A percentile compares a stretch with the other conserved stretches of the same genome.
These are phyloP conservation scores for Chlorospingus flavigularis DNA, from an alignment of 2,797 vertebrate genomes.

Conservation along the genomic window DNA sequence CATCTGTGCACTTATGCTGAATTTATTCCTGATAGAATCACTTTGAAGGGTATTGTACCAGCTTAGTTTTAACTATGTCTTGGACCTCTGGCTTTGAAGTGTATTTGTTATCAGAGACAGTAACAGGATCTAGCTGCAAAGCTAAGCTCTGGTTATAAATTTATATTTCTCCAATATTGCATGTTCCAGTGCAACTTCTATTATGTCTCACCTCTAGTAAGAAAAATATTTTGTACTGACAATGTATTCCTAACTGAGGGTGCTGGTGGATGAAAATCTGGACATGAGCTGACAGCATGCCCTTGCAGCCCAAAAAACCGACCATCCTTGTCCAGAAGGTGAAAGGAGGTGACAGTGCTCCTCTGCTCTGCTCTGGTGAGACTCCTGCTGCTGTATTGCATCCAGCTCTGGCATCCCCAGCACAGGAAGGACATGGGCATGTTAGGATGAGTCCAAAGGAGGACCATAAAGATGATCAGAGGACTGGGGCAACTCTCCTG, in stretches of 20 bases:
- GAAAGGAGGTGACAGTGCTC: no score
- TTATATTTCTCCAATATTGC: background rate
- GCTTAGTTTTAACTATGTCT: background rate
- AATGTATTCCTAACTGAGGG: rapidly evolving
- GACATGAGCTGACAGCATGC: rapidly evolving
- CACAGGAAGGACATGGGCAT: background rate
- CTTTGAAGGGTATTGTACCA: background rate
- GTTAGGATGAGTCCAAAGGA: background rate
- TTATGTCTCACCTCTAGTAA: background rate
- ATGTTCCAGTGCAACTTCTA: background rate
- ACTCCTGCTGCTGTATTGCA: background rate
- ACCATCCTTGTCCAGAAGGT: background rate
- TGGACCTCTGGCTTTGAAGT: background rate
- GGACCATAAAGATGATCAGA: no score
- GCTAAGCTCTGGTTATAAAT: background rate
- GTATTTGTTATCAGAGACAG: background rate
- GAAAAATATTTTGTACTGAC: background rate
- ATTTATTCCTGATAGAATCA: background rate
- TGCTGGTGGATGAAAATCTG: background rate
- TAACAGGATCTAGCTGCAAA: background rate
- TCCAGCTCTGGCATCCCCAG: background rate
- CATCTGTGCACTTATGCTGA: background rate
- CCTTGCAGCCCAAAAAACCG: background rate
- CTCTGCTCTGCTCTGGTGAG: background rate
- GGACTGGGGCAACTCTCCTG: rapidly evolving